Percentiles rank a stretch among this genome's conserved stretches.
These are phyloP conservation scores for Lasius fuliginosus DNA, from an alignment of 2,888 invertebrate species.

Conservation along the genomic window DNA sequence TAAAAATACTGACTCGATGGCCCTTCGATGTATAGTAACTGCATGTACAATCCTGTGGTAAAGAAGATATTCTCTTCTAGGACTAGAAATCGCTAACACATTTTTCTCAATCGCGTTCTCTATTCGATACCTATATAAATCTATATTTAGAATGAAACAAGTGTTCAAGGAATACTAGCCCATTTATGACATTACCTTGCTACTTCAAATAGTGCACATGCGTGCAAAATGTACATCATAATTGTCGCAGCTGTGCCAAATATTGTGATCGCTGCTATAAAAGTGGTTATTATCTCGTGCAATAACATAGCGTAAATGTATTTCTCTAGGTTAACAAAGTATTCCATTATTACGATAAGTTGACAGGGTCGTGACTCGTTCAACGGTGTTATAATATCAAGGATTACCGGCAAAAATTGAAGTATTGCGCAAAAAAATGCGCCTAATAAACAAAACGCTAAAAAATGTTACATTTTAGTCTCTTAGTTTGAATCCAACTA, in stretches of 20 bases:
- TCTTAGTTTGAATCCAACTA: neutral
- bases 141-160: constrained; percentile 11
- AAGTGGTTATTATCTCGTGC: neutral
- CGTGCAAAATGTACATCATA: constrained; percentile 28
- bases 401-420: constrained; percentile 30
- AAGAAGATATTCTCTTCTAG: constrained; percentile 7
- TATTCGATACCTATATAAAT: constrained; percentile 31
- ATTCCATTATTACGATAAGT: constrained; percentile 22
- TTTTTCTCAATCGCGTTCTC: neutral
- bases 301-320: constrained; percentile 1
- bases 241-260: neutral
- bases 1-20: constrained; percentile 33
- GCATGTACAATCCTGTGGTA: constrained; percentile 4
- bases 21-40: constrained; percentile 31
- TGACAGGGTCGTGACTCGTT: constrained; percentile 36
- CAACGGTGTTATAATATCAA: constrained; percentile 28
- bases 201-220: constrained; percentile 40
- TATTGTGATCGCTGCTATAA: neutral
- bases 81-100: neutral
- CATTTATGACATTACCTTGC: constrained; percentile 26
- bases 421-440: neutral
- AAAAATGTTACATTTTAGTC: neutral
- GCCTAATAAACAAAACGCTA: neutral
- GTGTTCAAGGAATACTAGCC: neutral
- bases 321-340: constrained; percentile 37